A percentile compares a stretch with the other conserved stretches of the same genome.
phyloP scores from a whole-genome alignment of 2,888 invertebrate genomes.

The Omphaloscelis lunosa region DNA sequence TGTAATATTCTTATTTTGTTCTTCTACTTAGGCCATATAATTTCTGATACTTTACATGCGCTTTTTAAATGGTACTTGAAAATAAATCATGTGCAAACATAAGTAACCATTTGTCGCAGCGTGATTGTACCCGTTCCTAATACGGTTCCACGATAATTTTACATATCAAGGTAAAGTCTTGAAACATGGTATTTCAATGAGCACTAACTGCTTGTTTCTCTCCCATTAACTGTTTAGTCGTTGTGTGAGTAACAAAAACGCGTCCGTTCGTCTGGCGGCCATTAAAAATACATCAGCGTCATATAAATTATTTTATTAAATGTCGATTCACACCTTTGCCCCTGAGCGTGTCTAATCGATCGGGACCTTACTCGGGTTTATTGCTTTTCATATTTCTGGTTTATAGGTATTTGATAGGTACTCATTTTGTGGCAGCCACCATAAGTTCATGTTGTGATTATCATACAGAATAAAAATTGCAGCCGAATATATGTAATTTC shows the following conservation, averaged over 20 bases:
- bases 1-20: not conserved
- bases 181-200: conserved; percentile 47
- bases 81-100: not conserved
- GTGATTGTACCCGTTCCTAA: not conserved
- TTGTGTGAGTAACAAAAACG: conserved; percentile 61
- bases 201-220: conserved; percentile 44
- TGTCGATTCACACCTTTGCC: conserved; percentile 88
- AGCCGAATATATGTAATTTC: not conserved
- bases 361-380: conserved; percentile 73
- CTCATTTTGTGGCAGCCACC: not conserved
- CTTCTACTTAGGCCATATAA: not conserved
- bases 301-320: conserved; percentile 88
- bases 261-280: conserved; percentile 71
- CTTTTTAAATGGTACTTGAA: not conserved
- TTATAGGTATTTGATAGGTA: conserved; percentile 18
- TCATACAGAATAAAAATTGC: not conserved
- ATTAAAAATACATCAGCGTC: conserved; percentile 88
- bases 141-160: conserved; percentile 12
- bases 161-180: conserved; percentile 30
- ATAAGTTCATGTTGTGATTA: not conserved
- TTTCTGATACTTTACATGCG: not conserved
- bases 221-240: conserved; percentile 60
- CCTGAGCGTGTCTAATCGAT: conserved; percentile 80
- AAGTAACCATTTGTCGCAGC: not conserved
- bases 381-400: conserved; percentile 53